Evolutionary conservation across 2,797 vertebrate species (phyloP), one percentile per base, ranked within the genome.

Genomic region (Melanotaenia trifasciata): DNA sequence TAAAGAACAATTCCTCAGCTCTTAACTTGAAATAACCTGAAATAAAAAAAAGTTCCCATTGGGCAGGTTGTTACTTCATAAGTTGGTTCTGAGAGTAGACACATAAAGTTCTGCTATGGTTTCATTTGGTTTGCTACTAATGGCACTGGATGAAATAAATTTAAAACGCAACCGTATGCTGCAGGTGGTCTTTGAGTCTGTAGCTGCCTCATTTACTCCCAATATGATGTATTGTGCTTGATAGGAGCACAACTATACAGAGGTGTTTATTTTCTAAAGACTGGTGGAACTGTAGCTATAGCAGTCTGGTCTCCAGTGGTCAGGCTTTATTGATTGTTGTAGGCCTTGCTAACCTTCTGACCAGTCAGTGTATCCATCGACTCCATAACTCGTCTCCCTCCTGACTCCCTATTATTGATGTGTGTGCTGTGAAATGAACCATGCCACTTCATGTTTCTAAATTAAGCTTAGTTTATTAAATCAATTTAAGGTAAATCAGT

Each of bases 261-360:
- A 70, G 28, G 58, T 58, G 38, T 81, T 71, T 64, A n/a, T 59
- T 64, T 70, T 57, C 47, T 75, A 40, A 71, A 47, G 30, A 63
- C 62, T 35, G 53, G 61, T 80, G 80, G 75, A 81, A 84, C 75
- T 67, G 73, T 64, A 84, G 75, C 74, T 72, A 7, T 54, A 50
- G 73, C 71, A 43, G 78, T 67, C 72, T 45, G 64, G 62, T 78
- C 84, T 86, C 79, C 67, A 65, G 82, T 63, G 85, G 83, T 79
- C 64, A 61, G 64, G 38, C 22, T 65, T 43, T 81, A 91, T 91
- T 72, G 91, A 92, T 92, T 36, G 66, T 58, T 79, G 40, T 68
- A 64, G 68, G 64, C 71, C 56, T 64, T 12, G 43, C 79, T 80
- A 72, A 80, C 85, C 84, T 84, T 77, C 74, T 74, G 80, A 81